Percentiles rank a stretch among this genome's conserved stretches.
Conservation (phyloP, 64 coral and sea anemone genomes). For the Montipora cactus region DNA sequence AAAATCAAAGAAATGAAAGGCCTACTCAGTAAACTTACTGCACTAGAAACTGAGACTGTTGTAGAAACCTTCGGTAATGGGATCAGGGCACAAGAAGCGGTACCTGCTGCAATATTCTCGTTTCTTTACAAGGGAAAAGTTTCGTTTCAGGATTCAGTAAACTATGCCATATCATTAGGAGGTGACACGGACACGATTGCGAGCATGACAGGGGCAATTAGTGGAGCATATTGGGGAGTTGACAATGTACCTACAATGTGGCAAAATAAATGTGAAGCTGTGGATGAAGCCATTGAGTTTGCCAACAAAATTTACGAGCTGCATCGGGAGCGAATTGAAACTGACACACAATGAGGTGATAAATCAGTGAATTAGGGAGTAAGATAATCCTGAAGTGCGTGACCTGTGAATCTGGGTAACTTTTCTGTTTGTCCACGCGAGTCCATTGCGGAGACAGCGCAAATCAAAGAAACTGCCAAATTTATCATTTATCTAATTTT, state of each 20-base stretch:
- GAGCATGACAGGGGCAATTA: conserved; percentile 95
- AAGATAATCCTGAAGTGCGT: no score
- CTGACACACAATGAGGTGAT: background rate
- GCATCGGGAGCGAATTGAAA: conserved; percentile 10
- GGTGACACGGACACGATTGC: conserved; percentile 99
- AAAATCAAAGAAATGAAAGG: conserved; percentile 91
- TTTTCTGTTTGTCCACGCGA: no score
- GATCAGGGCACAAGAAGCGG: conserved; percentile 88
- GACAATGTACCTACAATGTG: conserved; percentile 74
- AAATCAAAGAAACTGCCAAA: no score
- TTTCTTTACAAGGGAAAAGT: conserved; percentile 83
- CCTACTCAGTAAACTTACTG: conserved; percentile 47
- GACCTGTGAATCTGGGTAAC: no score
- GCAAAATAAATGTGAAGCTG: conserved; percentile 80
- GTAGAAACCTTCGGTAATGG: conserved; percentile 85
- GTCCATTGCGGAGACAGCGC: no score
- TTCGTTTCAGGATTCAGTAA: conserved; percentile 76
- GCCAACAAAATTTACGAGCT: conserved; percentile 85
- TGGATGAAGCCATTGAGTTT: conserved; percentile 79
- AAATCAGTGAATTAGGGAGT: no score
- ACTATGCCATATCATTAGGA: conserved; percentile 96
- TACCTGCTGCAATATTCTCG: conserved; percentile 97
- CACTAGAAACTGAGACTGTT: conserved; percentile 62
- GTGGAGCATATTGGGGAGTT: conserved; percentile 92
- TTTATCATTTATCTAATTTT: no score